phyloP scores from a whole-genome alignment of 2,888 invertebrate genomes.

The Andricus curvator region DNA sequence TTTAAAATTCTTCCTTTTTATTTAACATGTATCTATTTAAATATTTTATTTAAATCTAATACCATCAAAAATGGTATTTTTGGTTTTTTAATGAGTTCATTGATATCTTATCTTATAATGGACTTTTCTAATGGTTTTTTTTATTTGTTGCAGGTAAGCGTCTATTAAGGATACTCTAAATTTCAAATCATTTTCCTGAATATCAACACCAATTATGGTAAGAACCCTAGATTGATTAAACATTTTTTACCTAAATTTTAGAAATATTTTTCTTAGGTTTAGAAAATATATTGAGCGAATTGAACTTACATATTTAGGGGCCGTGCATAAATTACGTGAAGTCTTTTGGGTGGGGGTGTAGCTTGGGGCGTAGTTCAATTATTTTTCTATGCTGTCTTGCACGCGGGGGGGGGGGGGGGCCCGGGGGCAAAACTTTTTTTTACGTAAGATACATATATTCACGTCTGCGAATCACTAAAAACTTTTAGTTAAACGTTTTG shows the following conservation, averaged over 20 bases:
- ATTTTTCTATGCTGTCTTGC: too few relatives aligned
- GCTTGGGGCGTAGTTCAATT: too few relatives aligned
- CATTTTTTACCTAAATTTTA: not conserved
- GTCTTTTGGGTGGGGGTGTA: too few relatives aligned
- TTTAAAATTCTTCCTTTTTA: not conserved
- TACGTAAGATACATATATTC: too few relatives aligned
- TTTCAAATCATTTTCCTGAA: not conserved
- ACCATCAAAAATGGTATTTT: not conserved
- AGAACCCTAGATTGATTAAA: not conserved
- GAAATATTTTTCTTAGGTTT: not conserved
- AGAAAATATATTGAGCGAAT: too few relatives aligned
- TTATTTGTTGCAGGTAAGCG: constrained; percentile 24
- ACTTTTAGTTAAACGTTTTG: too few relatives aligned
- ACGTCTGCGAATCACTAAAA: too few relatives aligned
- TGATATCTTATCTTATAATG: not conserved
- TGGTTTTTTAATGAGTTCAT: not conserved
- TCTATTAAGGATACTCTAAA: not conserved
- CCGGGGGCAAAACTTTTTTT: too few relatives aligned
- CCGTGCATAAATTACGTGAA: too few relatives aligned
- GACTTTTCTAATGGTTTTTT: not conserved
- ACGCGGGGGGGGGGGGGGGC: too few relatives aligned
- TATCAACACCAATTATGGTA: not conserved
- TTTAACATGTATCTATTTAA: not conserved
- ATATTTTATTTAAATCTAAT: not conserved
- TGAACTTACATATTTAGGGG: too few relatives aligned